These are phyloP conservation scores for Pteromalus puparum DNA, from an alignment of 1,140 invertebrate species.

Conservation along the genomic window DNA sequence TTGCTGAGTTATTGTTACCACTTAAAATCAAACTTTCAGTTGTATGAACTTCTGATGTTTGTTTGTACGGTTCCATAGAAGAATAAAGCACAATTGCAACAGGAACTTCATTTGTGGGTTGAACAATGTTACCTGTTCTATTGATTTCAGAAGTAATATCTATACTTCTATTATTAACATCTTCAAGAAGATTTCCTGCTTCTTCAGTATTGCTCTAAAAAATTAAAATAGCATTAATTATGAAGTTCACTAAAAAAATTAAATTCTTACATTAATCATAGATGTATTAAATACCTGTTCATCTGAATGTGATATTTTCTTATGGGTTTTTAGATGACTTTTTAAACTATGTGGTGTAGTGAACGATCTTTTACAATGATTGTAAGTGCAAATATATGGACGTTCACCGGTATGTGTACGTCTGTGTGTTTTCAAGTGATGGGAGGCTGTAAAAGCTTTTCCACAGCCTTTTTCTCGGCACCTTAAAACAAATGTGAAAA, in stretches of 20 bases:
- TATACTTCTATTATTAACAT: slow-evolving; percentile 50
- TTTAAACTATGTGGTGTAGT: slow-evolving; percentile 88
- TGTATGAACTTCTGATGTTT: slow-evolving; percentile 23
- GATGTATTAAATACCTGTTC: slow-evolving; percentile 57
- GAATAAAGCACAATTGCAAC: slow-evolving; percentile 52
- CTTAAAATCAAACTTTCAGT: slow-evolving; percentile 51
- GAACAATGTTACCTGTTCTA: slow-evolving; percentile 53
- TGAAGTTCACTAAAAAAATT: neutral
- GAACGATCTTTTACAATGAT: slow-evolving; percentile 86
- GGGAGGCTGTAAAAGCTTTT: slow-evolving; percentile 94
- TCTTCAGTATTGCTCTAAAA: slow-evolving; percentile 46
- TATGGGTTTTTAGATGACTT: slow-evolving; percentile 82
- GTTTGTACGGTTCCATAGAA: slow-evolving; percentile 41
- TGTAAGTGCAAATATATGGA: slow-evolving; percentile 85
- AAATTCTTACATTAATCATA: neutral
- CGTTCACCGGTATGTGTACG: slow-evolving; percentile 80
- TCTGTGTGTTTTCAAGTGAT: slow-evolving; percentile 93
- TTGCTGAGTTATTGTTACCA: slow-evolving; percentile 49
- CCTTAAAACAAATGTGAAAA: slow-evolving; percentile 70
- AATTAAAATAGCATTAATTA: slow-evolving; percentile 18
- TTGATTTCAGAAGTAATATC: slow-evolving; percentile 53
- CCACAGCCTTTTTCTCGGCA: slow-evolving; percentile 89
- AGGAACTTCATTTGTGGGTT: slow-evolving; percentile 45
- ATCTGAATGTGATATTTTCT: slow-evolving; percentile 64
- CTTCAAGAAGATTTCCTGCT: slow-evolving; percentile 35